Percentiles rank a stretch among this genome's conserved stretches.
Conservation (phyloP, 2,797 vertebrate species). For the Acanthurus tractus region DNA sequence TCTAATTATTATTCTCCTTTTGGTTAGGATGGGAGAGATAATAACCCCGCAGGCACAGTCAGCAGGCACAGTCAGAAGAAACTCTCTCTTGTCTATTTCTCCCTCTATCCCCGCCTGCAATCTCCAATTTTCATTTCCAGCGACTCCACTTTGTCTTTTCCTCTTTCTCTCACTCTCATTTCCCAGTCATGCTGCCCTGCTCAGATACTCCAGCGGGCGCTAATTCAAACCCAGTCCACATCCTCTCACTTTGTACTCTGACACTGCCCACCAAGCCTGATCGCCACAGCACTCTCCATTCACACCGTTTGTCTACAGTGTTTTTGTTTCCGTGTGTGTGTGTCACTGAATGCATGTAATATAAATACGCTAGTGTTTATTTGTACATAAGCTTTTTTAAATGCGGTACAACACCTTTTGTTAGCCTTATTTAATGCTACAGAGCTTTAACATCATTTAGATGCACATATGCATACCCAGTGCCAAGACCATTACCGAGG, state of each 20-base stretch:
- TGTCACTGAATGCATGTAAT: neutral
- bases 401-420: neutral
- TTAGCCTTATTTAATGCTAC: too few species aligned
- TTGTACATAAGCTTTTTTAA: neutral
- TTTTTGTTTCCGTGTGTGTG: neutral
- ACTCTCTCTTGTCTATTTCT: conserved; percentile 49
- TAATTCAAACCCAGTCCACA: conserved; percentile 70
- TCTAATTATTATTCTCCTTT: conserved; percentile 81
- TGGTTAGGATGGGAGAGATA: conserved; percentile 77
- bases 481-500: conserved; percentile 24
- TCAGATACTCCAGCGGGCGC: conserved; percentile 58
- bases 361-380: conserved; percentile 1
- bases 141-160: conserved; percentile 41
- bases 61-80: conserved; percentile 39
- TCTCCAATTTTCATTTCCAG: conserved; percentile 66
- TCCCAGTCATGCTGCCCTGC: conserved; percentile 36
- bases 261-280: conserved; percentile 59
- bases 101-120: conserved; percentile 50
- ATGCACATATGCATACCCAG: conserved; percentile 23
- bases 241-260: conserved; percentile 67
- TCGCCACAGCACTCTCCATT: conserved; percentile 53
- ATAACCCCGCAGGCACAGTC: conserved; percentile 72
- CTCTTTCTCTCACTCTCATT: conserved; percentile 31
- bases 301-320: conserved; percentile 35
- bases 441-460: conserved; percentile 16